Evolutionary conservation across 2,113 vertebrate genomes (phyloP).

Genomic region (Hippotragus niger): DNA sequence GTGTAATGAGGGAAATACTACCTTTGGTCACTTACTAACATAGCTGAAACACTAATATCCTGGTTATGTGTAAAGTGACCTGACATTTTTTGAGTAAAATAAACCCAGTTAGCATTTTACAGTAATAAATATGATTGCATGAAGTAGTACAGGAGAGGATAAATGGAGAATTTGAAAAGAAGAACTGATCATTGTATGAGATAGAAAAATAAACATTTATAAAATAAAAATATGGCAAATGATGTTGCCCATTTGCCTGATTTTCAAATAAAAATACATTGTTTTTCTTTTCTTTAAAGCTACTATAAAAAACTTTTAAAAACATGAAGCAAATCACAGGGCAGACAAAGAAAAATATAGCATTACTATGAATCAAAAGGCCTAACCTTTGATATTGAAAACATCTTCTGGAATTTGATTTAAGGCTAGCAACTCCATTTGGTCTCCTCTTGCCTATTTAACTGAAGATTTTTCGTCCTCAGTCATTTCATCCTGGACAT

Average conservation of each 20-base stretch:
- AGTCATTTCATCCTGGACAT: neutral
- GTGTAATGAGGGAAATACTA: neutral
- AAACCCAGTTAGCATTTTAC: conserved; percentile 15
- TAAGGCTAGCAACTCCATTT: neutral
- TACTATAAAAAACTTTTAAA: conserved; percentile 50
- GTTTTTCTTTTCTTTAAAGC: conserved; percentile 53
- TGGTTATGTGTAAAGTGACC: neutral
- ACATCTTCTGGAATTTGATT: neutral
- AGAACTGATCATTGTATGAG: conserved; percentile 66
- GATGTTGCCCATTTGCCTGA: conserved; percentile 48
- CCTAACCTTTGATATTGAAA: neutral
- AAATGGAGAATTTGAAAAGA: conserved; percentile 59
- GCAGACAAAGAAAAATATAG: conserved; percentile 72
- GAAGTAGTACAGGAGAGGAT: conserved; percentile 6
- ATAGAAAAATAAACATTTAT: conserved; percentile 82
- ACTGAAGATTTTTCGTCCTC: neutral
- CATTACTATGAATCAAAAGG: neutral
- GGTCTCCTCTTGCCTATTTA: neutral
- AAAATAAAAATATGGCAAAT: conserved; percentile 74
- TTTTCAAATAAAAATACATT: conserved; percentile 62
- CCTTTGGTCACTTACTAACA: neutral
- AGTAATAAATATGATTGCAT: conserved; percentile 63
- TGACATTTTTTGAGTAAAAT: neutral
- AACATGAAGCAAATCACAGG: conserved; percentile 59
- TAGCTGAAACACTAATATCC: neutral